A percentile compares a stretch with the other conserved stretches of the same genome.
Conservation (phyloP, 1,140 invertebrate genomes). For the Sinonovacula constricta region DNA sequence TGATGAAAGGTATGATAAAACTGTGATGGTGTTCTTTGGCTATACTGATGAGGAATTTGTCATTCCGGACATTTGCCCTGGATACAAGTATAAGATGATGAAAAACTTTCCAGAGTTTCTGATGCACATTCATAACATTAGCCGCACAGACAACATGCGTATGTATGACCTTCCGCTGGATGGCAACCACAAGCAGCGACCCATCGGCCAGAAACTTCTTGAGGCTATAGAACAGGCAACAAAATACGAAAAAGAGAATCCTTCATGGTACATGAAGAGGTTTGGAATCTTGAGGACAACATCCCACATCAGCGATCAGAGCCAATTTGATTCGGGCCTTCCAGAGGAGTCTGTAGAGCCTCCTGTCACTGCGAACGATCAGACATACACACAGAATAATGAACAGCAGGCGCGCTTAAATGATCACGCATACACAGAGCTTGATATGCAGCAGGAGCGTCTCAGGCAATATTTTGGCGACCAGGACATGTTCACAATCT, state of each 20-base stretch:
- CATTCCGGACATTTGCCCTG: conserved; percentile 44
- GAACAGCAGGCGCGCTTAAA: neutral
- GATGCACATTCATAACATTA: conserved; percentile 42
- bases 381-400: neutral
- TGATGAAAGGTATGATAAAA: conserved; percentile 44
- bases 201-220: conserved; percentile 28
- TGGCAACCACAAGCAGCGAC: conserved; percentile 7
- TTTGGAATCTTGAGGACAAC: neutral
- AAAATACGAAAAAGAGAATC: conserved; percentile 27
- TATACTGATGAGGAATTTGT: conserved; percentile 43
- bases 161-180: conserved; percentile 41
- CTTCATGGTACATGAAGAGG: conserved; percentile 6
- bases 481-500: neutral
- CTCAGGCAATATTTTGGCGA: neutral
- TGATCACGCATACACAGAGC: neutral
- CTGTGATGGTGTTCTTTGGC: conserved; percentile 43
- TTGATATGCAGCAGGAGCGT: neutral
- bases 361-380: neutral
- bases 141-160: conserved; percentile 15
- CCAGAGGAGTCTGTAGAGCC: conserved; percentile 14
- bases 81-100: conserved; percentile 25
- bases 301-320: conserved; percentile 16
- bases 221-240: conserved; percentile 21
- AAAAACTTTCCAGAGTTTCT: conserved; percentile 46
- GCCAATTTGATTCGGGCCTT: conserved; percentile 31